Evolutionary conservation across 2,888 invertebrate species (phyloP).

Genomic region (Merodon equestris): DNA sequence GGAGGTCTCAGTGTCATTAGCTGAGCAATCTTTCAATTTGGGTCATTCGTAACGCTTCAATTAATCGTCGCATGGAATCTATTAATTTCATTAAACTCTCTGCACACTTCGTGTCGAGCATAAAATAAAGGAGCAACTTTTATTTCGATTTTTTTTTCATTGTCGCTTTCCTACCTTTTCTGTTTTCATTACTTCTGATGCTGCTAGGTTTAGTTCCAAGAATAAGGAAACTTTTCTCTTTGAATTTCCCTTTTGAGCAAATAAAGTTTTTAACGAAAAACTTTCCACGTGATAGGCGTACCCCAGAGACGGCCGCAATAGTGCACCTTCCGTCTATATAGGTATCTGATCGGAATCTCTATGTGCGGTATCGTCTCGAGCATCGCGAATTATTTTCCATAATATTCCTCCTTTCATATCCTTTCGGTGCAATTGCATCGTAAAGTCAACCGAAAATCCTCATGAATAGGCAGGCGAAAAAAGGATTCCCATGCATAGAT

Average conservation of each 20-base stretch:
- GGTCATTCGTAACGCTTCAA: constrained; percentile 60
- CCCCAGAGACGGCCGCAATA: background rate
- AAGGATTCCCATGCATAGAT: constrained; percentile 5
- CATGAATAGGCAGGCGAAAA: constrained; percentile 59
- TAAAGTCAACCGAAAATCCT: constrained; percentile 58
- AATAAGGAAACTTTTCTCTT: constrained; percentile 52
- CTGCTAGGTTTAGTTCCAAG: constrained; percentile 8
- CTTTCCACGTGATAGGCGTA: constrained; percentile 59
- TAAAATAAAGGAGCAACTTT: constrained; percentile 45
- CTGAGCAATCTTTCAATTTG: constrained; percentile 59
- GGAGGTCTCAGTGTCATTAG: constrained; percentile 24
- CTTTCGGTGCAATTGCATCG: constrained; percentile 66
- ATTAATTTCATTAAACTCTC: constrained; percentile 65
- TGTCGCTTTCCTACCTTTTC: constrained; percentile 45
- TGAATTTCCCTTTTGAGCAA: constrained; percentile 34
- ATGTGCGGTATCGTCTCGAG: constrained; percentile 47
- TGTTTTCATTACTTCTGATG: constrained; percentile 50
- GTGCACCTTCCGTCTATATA: background rate
- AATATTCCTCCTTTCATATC: constrained; percentile 48
- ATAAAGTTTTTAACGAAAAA: constrained; percentile 58
- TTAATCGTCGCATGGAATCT: constrained; percentile 63
- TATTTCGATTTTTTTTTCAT: constrained; percentile 1
- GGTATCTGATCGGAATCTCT: background rate
- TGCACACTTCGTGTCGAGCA: constrained; percentile 25
- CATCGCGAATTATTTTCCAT: constrained; percentile 59